Conservation (phyloP, 2,888 invertebrate species). For the Ornithoptera priamus region DNA sequence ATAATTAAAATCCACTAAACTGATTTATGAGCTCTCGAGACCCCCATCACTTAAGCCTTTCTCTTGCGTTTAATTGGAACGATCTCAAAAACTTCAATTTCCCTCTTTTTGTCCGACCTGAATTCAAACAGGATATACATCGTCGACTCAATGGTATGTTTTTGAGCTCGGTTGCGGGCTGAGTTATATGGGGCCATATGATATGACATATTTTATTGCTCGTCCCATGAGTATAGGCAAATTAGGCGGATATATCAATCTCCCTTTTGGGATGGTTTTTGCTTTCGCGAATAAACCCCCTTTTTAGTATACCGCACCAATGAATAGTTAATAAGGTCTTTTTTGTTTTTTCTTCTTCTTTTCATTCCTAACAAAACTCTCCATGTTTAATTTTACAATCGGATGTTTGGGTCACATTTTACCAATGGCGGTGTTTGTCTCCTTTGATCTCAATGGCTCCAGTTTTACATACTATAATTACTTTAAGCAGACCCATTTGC, state of each 20-base stretch:
- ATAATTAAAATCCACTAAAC: slow-evolving; percentile 57
- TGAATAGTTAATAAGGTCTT: slow-evolving; percentile 53
- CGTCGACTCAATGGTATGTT: slow-evolving; percentile 65
- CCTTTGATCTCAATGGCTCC: background rate
- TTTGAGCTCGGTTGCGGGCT: slow-evolving; percentile 64
- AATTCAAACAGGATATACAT: slow-evolving; percentile 67
- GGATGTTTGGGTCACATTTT: slow-evolving; percentile 48
- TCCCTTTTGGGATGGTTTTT: slow-evolving; percentile 48
- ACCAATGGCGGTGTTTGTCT: slow-evolving; percentile 25
- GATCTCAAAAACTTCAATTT: slow-evolving; percentile 61
- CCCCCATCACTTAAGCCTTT: slow-evolving; percentile 70
- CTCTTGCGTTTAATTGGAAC: slow-evolving; percentile 64
- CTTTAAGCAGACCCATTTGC: too few relatives aligned
- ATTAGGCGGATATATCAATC: slow-evolving; percentile 79
- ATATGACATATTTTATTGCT: slow-evolving; percentile 77
- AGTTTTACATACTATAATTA: too few relatives aligned
- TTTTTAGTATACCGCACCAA: slow-evolving; percentile 47
- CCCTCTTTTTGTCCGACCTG: slow-evolving; percentile 59
- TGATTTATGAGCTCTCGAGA: slow-evolving; percentile 56
- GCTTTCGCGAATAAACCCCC: slow-evolving; percentile 42
- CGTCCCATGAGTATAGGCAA: slow-evolving; percentile 61
- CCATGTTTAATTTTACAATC: slow-evolving; percentile 35
- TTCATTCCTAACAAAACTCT: slow-evolving; percentile 17
- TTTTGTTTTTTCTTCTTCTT: slow-evolving; percentile 29
- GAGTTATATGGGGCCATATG: slow-evolving; percentile 60